These are phyloP conservation scores for Pseudotriccus pelzelni DNA, from an alignment of 2,797 vertebrate species.

Conservation along the genomic window DNA sequence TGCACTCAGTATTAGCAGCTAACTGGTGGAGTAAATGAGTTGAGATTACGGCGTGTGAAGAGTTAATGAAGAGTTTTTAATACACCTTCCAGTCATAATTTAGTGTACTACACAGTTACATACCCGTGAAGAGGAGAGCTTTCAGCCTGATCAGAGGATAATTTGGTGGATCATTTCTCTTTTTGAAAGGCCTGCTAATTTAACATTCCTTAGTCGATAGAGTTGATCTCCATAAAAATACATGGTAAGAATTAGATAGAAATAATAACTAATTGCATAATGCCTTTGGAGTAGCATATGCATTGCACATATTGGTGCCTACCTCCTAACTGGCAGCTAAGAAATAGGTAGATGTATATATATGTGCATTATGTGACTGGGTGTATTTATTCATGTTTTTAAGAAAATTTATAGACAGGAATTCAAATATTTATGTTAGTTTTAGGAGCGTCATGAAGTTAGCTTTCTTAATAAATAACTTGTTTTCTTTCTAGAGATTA, in stretches of 20 bases:
- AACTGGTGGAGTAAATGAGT: background rate
- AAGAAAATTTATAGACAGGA: background rate
- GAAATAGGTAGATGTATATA: background rate
- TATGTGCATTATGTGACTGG: background rate
- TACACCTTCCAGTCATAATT: background rate
- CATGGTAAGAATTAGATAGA: background rate
- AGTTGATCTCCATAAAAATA: background rate
- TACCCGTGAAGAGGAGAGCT: background rate
- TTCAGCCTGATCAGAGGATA: background rate
- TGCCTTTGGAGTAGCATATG: background rate
- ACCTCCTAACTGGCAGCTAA: background rate
- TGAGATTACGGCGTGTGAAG: background rate
- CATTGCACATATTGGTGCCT: background rate
- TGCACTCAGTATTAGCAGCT: background rate
- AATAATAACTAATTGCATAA: background rate
- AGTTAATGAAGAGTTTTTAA: slow-evolving; percentile 3
- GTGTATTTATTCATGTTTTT: background rate
- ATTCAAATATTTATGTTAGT: background rate
- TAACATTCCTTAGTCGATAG: background rate
- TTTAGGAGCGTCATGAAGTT: background rate
- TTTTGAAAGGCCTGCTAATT: background rate
- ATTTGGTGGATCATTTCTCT: background rate
- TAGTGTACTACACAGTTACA: background rate
- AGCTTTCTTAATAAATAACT: slow-evolving; percentile 11
- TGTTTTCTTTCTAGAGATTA: slow-evolving; percentile 48